phyloP scores from a whole-genome alignment of 2,113 vertebrate species.

The Aegotheles bennettii region DNA sequence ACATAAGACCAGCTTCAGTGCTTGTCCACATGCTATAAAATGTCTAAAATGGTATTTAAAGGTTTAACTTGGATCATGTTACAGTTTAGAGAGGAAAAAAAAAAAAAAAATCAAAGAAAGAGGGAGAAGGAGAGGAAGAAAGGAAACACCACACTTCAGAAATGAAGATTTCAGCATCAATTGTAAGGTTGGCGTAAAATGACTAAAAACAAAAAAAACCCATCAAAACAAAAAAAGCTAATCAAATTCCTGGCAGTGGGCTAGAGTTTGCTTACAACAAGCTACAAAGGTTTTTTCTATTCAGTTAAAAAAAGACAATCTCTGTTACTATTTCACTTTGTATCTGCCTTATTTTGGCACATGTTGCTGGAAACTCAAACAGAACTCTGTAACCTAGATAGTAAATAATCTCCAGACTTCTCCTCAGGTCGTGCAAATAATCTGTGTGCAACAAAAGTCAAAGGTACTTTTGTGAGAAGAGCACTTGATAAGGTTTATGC shows the following conservation, averaged over 20 bases:
- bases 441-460: neutral
- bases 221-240: neutral
- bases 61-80: neutral
- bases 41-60: neutral
- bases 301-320: neutral
- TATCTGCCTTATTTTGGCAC: constrained; percentile 30
- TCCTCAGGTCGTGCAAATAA: constrained; percentile 34
- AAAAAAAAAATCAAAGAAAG: too few relatives aligned
- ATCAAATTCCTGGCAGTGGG: neutral
- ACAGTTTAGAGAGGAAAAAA: neutral
- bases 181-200: neutral
- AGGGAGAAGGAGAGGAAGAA: neutral
- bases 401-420: constrained; percentile 46
- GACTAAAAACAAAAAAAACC: neutral
- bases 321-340: neutral
- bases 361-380: constrained; percentile 44
- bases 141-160: neutral
- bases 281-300: constrained; percentile 2
- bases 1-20: neutral
- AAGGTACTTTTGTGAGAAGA: constrained; percentile 44
- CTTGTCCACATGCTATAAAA: neutral
- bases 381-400: neutral
- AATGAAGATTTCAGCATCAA: neutral
- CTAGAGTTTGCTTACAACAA: neutral
- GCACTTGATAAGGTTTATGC: constrained; percentile 17